A percentile compares a stretch with the other conserved stretches of the same genome.
Conservation (phyloP, 2,113 vertebrate genomes). For the Sclerurus mexicanus region DNA sequence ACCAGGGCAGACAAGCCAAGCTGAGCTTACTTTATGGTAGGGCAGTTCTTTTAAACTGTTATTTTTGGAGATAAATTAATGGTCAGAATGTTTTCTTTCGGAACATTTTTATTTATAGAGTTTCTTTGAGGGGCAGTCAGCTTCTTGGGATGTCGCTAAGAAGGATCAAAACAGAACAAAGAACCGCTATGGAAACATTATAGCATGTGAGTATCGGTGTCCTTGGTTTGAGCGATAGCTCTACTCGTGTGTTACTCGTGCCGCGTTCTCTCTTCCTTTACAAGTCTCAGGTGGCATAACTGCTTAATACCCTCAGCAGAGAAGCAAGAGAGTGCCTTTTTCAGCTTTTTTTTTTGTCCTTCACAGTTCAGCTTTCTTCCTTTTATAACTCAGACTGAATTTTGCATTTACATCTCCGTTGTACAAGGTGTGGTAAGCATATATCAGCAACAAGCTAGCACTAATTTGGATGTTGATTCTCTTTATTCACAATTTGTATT, state of each 20-base stretch:
- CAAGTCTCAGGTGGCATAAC: background rate
- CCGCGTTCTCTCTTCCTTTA: background rate
- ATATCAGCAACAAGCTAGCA: background rate
- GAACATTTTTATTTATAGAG: conserved; percentile 86
- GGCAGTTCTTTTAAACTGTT: conserved; percentile 37
- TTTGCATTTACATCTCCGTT: conserved; percentile 4
- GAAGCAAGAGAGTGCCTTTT: background rate
- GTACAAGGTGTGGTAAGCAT: conserved; percentile 20
- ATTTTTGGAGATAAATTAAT: conserved; percentile 57
- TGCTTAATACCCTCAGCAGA: background rate
- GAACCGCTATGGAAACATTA: conserved; percentile 99
- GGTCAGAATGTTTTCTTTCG: conserved; percentile 60
- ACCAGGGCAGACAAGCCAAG: background rate
- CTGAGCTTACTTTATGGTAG: conserved; percentile 10
- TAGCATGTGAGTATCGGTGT: conserved; percentile 90
- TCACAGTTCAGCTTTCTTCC: conserved; percentile 24
- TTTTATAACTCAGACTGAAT: conserved; percentile 17
- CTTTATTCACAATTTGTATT: background rate
- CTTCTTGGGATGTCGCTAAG: conserved; percentile 99
- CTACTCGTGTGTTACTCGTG: background rate
- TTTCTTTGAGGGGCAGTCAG: conserved; percentile 99
- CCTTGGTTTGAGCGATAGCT: background rate
- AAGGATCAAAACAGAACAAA: conserved; percentile 99
- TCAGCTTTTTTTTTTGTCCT: background rate
- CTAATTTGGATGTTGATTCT: background rate